Evolutionary conservation across 2,888 invertebrate species (phyloP), one percentile per base, ranked within the genome.

Genomic region (Tethea ocularis): DNA sequence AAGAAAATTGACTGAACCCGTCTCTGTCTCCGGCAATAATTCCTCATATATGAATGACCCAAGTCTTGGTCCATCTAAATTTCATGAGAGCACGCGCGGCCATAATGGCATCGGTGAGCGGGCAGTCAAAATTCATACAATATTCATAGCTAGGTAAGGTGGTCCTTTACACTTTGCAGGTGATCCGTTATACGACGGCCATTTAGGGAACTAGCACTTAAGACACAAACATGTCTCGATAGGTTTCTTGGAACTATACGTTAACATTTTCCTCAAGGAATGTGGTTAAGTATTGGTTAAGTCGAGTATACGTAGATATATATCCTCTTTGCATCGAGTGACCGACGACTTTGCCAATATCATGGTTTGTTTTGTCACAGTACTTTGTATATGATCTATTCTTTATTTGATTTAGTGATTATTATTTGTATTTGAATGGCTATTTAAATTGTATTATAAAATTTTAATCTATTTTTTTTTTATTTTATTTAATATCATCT

Each of bases 61-160:
- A 54, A 53, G 53, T 54, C 29, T 20, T 20, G 22, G 56, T 59
- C 57, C 55, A 79, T 79, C 69, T 73, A 78, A 71, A 68, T 76
- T 80, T 77, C 77, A 78, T 79, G 73, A 77, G 75, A 62, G 61
- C 72, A 70, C 66, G 69, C 74, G 62, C 67, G 60, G 63, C 56
- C 65, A 73, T 76, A 69, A 77, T 69, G 64, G 72, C 69, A 67
- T 72, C 68, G 63, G 67, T 66, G 63, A 62, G 68, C 68, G 53
- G 61, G 61, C 69, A 75, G 74, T 75, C 77, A 70, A 75, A 73
- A 77, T 68, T 73, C 73, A 78, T 79, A 70, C 72, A 77, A 68
- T 77, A 80, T 80, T 80, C 75, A 80, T 74, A 57, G n/a, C 38
- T 6, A 38, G 11, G 51, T 54, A 41, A 52, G 54, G 51, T 46